Evolutionary conservation across 2,113 vertebrate genomes (phyloP).

Genomic region (Camelus dromedarius): DNA sequence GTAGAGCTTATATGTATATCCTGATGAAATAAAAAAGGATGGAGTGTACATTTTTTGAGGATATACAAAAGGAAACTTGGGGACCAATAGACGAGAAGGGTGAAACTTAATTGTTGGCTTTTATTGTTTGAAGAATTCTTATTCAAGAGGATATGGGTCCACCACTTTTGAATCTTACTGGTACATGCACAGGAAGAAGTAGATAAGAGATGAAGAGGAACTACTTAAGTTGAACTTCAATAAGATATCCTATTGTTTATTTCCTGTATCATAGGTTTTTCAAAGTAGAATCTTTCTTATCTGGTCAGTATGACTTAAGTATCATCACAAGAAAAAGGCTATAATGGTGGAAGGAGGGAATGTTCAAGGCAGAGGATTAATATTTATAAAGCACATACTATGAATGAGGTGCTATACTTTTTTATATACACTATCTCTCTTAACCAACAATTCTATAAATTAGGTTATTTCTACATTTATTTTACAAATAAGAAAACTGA

Average conservation of each 20-base stretch:
- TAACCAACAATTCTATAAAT: background rate
- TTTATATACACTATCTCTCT: background rate
- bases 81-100: background rate
- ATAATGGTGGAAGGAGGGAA: background rate
- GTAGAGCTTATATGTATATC: background rate
- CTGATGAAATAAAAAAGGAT: background rate
- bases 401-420: background rate
- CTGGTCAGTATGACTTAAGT: background rate
- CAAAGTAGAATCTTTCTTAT: constrained; percentile 17
- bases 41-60: background rate
- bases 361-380: background rate
- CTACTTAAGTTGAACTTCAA: constrained; percentile 17
- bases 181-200: background rate
- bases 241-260: constrained; percentile 10
- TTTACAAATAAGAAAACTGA: background rate
- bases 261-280: background rate
- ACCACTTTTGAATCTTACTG: constrained; percentile 48
- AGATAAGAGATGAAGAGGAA: background rate
- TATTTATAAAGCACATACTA: background rate
- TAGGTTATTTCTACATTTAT: constrained; percentile 20
- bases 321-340: background rate
- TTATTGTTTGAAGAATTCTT: constrained; percentile 20
- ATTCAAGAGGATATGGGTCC: background rate
- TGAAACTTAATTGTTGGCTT: background rate
- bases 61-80: background rate